phyloP scores from a whole-genome alignment of 2,113 vertebrate genomes.

The Myrmophylax atrothorax region DNA sequence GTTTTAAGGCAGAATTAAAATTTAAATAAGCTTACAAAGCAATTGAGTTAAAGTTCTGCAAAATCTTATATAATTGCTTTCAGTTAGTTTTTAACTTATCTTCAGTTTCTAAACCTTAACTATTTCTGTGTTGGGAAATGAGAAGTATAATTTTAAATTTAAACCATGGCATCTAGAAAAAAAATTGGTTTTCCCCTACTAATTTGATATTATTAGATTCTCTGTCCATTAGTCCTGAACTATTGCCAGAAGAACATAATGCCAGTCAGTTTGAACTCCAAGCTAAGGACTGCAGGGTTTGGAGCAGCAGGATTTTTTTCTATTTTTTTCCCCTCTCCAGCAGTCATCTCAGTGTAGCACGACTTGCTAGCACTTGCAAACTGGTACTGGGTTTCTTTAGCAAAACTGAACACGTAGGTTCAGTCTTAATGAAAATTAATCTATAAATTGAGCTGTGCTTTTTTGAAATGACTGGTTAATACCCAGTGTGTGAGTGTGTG shows the following conservation, averaged over 20 bases:
- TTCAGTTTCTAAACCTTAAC: background rate
- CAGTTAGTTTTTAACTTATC: background rate
- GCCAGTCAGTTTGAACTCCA: background rate
- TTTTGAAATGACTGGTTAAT: background rate
- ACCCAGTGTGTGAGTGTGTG: background rate
- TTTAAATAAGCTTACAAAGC: background rate
- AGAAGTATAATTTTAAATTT: background rate
- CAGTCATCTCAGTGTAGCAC: background rate
- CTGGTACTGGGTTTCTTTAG: background rate
- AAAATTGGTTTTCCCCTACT: fast-evolving
- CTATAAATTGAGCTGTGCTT: background rate
- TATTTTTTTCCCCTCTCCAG: background rate
- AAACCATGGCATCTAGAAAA: background rate
- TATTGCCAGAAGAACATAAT: background rate
- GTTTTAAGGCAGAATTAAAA: background rate
- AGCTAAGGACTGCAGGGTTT: background rate
- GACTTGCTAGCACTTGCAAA: background rate
- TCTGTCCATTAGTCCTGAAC: background rate
- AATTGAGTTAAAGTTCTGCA: background rate
- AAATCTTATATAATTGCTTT: background rate
- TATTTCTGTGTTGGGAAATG: background rate
- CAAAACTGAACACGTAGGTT: background rate
- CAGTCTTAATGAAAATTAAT: background rate
- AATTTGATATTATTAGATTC: background rate
- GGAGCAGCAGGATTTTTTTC: background rate